Evolutionary conservation across 35 echinoderm and acorn worm genomes (phyloP), one percentile per base, ranked within the genome.

Genomic region (Eucidaris tribuloides): DNA sequence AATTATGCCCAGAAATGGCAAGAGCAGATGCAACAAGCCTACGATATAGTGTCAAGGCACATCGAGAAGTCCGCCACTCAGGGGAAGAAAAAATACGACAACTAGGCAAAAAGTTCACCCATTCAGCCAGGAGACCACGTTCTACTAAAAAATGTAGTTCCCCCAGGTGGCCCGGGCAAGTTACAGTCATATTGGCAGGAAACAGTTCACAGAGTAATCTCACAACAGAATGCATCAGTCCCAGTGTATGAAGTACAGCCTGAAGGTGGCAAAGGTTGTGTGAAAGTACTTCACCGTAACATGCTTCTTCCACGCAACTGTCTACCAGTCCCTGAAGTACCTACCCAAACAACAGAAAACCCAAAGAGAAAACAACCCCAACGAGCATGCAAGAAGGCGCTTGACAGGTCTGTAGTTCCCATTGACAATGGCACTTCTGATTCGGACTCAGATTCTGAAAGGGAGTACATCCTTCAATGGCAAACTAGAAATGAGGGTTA

Each of bases 271-370:
- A 57, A 4, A 5, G 89, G 94, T 13, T 46, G 78, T 24, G 66
- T 37, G 1, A 65, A 61, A 25, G 76, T 77, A 17, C 78, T 96
- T 19, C 92, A 96, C 35, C 24, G 94, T 4, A 97, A 97, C 43
- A 57, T 88, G 0, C 77, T 97, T 7, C 56, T 91, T 24, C 85
- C 94, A 31, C 91, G 94, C 84, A 59, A 87, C n/a, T 68, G 33
- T 49, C 63, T 97, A 15, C 81, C 89, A 0, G 1, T 11, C 3
- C 6, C 41, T 20, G 48, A 82, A 45, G 24, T 23, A 3, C 60
- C 3, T n/a, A 54, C 48, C 48, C 0, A 0, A n/a, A 54, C n/a
- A 54, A n/a, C 48, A 54, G 13, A 54, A 54, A n/a, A 54, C 48
- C 13, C 48, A 13, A 54, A 54, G 13, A 13, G n/a, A n/a, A 54